A percentile compares a stretch with the other conserved stretches of the same genome.
These are phyloP conservation scores for Ophioderma brevispina DNA, from an alignment of 35 echinoderm and acorn worm genomes.

Conservation along the genomic window DNA sequence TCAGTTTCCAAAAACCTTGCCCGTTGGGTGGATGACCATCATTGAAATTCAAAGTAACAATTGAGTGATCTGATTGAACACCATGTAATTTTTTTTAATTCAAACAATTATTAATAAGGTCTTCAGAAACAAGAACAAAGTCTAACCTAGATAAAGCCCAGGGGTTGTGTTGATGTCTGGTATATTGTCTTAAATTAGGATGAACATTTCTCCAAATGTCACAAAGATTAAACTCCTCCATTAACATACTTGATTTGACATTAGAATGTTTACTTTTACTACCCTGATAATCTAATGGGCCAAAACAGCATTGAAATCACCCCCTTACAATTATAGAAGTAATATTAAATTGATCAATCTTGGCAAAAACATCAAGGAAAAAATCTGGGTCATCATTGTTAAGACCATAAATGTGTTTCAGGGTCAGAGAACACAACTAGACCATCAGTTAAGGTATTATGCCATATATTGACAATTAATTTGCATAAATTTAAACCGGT, in stretches of 20 bases:
- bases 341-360: too few species aligned
- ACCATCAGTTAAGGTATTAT: too few species aligned
- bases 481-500: too few species aligned
- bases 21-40: not conserved
- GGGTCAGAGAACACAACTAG: too few species aligned
- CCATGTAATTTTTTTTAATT: not conserved
- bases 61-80: not conserved
- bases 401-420: too few species aligned
- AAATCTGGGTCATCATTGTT: too few species aligned
- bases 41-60: not conserved
- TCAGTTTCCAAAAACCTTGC: slow-evolving; percentile 4
- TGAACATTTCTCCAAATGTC: not conserved
- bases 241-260: not conserved
- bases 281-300: too few species aligned
- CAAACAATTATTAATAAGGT: not conserved
- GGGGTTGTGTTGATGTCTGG: not conserved
- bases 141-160: not conserved
- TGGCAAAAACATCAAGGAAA: too few species aligned
- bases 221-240: not conserved
- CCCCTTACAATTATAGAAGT: too few species aligned
- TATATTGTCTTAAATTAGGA: not conserved
- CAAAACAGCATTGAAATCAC: too few species aligned
- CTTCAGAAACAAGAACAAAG: not conserved
- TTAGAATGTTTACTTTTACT: too few species aligned
- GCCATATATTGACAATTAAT: too few species aligned